A percentile compares a stretch with the other conserved stretches of the same genome.
Evolutionary conservation across 2,888 invertebrate species (phyloP).

Genomic region (Galerucella pusilla): DNA sequence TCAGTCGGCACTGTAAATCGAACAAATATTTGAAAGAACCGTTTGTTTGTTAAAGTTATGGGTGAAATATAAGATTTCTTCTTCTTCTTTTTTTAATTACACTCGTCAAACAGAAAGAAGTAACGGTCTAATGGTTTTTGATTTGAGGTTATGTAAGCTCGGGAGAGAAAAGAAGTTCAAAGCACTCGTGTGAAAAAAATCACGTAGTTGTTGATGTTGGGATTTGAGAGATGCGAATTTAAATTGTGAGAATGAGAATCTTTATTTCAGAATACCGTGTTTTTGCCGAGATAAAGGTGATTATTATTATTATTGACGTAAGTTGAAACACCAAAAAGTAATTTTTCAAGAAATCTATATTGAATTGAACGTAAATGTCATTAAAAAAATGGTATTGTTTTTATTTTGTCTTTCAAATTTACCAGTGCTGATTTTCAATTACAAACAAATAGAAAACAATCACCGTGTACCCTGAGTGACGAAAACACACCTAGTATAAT

Average conservation of each 20-base stretch:
- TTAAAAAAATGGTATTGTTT: too few relatives aligned
- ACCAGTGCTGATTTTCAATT: too few relatives aligned
- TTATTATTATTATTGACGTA: background rate
- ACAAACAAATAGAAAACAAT: too few relatives aligned
- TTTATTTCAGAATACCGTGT: background rate
- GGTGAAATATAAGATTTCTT: constrained; percentile 18
- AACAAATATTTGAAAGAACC: constrained; percentile 33
- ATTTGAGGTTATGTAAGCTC: constrained; percentile 28
- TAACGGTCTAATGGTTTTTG: constrained; percentile 15
- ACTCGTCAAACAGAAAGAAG: constrained; percentile 11
- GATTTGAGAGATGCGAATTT: background rate
- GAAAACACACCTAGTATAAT: too few relatives aligned
- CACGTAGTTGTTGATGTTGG: background rate
- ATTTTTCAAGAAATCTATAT: too few relatives aligned
- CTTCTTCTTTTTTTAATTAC: constrained; percentile 13
- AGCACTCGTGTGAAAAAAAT: constrained; percentile 25
- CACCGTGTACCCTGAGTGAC: too few relatives aligned
- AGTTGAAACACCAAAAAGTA: too few relatives aligned
- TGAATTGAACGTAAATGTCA: too few relatives aligned
- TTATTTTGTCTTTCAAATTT: too few relatives aligned
- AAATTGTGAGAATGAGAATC: background rate
- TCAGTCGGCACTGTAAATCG: constrained; percentile 17
- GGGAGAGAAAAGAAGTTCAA: constrained; percentile 18
- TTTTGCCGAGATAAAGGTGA: background rate
- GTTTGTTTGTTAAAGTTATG: constrained; percentile 11